Conservation (phyloP, 2,888 invertebrate species). For the Drosophila mimetica region DNA sequence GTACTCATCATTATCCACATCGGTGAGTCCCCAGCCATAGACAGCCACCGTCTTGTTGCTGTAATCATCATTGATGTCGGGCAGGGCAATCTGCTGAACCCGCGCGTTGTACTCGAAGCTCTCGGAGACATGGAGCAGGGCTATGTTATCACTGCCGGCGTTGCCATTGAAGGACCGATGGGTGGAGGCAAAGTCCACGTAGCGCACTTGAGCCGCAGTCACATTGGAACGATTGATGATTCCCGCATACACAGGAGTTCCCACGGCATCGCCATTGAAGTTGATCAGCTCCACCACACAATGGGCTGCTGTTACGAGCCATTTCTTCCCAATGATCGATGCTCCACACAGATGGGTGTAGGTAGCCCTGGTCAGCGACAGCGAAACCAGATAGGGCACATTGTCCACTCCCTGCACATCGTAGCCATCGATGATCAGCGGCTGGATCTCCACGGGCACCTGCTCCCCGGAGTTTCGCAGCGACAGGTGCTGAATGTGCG, state of each 20-base stretch:
- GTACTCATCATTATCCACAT: conserved; percentile 56
- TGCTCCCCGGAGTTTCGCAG: conserved; percentile 36
- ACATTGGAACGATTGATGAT: conserved; percentile 64
- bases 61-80: conserved; percentile 69
- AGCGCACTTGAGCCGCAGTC: conserved; percentile 72
- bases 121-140: conserved; percentile 83
- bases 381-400: conserved; percentile 73
- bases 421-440: conserved; percentile 71
- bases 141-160: conserved; percentile 86
- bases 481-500: conserved; percentile 47
- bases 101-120: conserved; percentile 76
- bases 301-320: conserved; percentile 84
- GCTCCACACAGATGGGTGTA: conserved; percentile 84
- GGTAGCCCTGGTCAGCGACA: conserved; percentile 62
- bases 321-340: conserved; percentile 82
- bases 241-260: conserved; percentile 74
- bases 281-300: conserved; percentile 61
- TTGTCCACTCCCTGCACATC: conserved; percentile 67
- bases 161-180: conserved; percentile 82
- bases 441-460: conserved; percentile 35
- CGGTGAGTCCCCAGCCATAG: conserved; percentile 78
- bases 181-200: conserved; percentile 75
- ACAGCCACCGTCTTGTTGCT: conserved; percentile 51
- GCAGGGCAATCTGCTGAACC: conserved; percentile 83
- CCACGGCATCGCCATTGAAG: conserved; percentile 61